A percentile compares a stretch with the other conserved stretches of the same genome.
Evolutionary conservation across 2,888 invertebrate genomes (phyloP).

Genomic region (Pterostichus madidus): DNA sequence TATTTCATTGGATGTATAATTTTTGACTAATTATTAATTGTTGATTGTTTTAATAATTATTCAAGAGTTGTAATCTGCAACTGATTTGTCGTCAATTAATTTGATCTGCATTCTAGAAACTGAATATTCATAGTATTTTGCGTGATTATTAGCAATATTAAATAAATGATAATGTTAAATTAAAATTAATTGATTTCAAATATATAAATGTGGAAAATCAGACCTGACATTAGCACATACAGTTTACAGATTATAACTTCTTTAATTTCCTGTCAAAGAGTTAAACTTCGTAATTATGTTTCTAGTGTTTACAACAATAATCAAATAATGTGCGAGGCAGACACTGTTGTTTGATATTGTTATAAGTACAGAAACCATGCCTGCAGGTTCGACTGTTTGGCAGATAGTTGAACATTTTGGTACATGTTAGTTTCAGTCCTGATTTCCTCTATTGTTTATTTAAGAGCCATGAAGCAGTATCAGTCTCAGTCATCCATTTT

Average conservation of each 20-base stretch:
- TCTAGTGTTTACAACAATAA: not conserved
- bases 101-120: no score
- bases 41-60: no score
- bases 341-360: conserved; percentile 12
- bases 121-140: no score
- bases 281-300: not conserved
- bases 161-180: not conserved
- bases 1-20: no score
- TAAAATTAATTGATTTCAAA: conserved; percentile 8
- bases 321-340: not conserved
- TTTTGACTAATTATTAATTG: no score
- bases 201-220: not conserved
- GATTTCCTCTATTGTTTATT: no score
- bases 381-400: conserved; percentile 19
- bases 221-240: not conserved
- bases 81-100: no score
- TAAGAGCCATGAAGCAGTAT: no score
- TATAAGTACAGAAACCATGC: conserved; percentile 7
- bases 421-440: no score
- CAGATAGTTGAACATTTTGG: conserved; percentile 12
- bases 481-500: no score
- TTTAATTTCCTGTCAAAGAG: conserved; percentile 4
- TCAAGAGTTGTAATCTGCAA: no score
- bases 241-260: not conserved
- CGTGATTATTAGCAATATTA: no score